phyloP scores from a whole-genome alignment of 2,113 vertebrate genomes.

The Gobius niger region DNA sequence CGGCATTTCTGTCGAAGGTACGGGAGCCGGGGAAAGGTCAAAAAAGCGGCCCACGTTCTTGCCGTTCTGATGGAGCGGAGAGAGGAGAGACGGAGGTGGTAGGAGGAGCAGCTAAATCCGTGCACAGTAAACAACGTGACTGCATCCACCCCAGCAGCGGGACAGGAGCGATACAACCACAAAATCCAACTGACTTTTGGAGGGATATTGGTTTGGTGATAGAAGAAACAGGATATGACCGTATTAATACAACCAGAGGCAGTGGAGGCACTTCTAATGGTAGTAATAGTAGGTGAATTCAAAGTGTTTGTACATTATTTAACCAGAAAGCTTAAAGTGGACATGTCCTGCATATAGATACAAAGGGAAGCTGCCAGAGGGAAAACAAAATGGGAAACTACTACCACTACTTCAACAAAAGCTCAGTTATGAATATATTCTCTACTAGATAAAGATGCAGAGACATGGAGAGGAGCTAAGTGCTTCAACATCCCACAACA shows the following conservation, averaged over 20 bases:
- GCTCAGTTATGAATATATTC: no score
- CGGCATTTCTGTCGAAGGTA: slow-evolving; percentile 52
- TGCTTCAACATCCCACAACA: no score
- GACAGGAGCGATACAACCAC: not conserved
- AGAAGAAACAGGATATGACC: not conserved
- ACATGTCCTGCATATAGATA: no score
- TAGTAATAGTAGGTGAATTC: no score
- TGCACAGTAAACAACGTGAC: slow-evolving; percentile 40
- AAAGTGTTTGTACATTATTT: no score
- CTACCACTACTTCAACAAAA: no score
- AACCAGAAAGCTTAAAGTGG: no score
- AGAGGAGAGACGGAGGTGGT: slow-evolving; percentile 43
- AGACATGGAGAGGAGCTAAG: no score
- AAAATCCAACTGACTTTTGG: not conserved
- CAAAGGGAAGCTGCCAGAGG: no score
- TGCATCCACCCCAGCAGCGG: not conserved
- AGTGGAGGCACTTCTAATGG: no score
- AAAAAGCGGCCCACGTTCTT: slow-evolving; percentile 64
- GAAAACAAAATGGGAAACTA: no score
- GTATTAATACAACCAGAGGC: not conserved
- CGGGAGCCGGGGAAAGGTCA: slow-evolving; percentile 60
- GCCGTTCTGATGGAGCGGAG: slow-evolving; percentile 51
- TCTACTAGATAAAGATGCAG: no score
- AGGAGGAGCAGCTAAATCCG: slow-evolving; percentile 35
- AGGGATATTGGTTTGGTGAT: not conserved